Evolutionary conservation across 2,797 vertebrate species (phyloP).

Genomic region (Kryptopterus vitreolus): DNA sequence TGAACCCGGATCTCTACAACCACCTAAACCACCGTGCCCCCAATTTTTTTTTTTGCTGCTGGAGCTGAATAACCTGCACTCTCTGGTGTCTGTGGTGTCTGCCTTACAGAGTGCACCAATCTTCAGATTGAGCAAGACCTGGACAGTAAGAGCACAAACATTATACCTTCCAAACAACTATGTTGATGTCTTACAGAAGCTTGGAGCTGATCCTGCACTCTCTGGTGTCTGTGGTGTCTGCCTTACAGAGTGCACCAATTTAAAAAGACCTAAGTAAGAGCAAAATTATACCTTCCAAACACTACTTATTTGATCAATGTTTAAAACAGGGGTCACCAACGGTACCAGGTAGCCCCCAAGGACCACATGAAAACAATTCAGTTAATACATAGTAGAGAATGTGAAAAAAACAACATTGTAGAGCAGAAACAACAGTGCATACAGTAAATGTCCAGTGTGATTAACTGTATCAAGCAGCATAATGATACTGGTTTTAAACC

Average conservation of each 20-base stretch:
- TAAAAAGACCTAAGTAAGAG: constrained; percentile 97
- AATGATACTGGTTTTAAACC: background rate
- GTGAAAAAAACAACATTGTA: too few species aligned
- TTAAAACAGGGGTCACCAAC: too few species aligned
- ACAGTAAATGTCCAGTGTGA: background rate
- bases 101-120: constrained; percentile 94
- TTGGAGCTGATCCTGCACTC: constrained; percentile 94
- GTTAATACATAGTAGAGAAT: too few species aligned
- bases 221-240: constrained; percentile 93
- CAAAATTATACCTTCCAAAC: background rate
- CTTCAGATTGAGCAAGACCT: constrained; percentile 94
- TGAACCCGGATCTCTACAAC: too few species aligned
- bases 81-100: constrained; percentile 93
- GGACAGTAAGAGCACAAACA: constrained; percentile 84
- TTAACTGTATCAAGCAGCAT: background rate
- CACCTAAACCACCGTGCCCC: too few species aligned
- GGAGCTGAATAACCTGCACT: constrained; percentile 94
- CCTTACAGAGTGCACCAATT: constrained; percentile 93
- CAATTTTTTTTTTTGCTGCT: constrained; percentile 69
- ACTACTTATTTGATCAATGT: background rate
- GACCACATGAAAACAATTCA: too few species aligned
- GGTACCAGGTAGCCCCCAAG: too few species aligned
- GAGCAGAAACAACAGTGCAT: background rate
- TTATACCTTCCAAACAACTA: background rate
- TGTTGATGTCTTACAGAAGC: too few species aligned